These are phyloP conservation scores for Tipula unca DNA, from an alignment of 2,888 invertebrate genomes.

Conservation along the genomic window DNA sequence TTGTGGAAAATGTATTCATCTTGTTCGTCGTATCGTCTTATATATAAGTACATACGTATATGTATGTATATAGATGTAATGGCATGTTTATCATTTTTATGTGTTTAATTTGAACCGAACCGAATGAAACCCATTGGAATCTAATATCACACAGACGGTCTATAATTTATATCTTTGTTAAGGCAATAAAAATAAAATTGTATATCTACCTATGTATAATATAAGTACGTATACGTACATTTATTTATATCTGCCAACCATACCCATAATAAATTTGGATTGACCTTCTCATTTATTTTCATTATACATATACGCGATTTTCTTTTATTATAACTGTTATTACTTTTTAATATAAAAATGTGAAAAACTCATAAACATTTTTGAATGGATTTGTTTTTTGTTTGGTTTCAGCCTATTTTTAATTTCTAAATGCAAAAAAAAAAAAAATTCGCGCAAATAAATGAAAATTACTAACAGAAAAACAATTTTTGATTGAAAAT, in stretches of 20 bases:
- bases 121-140: neutral
- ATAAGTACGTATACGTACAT: too few species aligned
- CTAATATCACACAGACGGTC: neutral
- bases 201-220: neutral
- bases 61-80: neutral
- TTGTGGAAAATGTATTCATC: neutral
- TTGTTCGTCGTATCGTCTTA: neutral
- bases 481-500: neutral
- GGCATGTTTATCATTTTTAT: neutral
- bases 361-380: neutral
- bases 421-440: neutral
- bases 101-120: neutral
- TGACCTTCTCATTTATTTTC: neutral
- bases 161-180: neutral
- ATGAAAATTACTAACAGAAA: neutral
- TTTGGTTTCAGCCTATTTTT: neutral
- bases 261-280: neutral
- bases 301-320: neutral
- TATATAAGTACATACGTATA: neutral
- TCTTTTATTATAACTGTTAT: neutral
- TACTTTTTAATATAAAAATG: neutral
- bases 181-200: neutral
- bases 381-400: neutral
- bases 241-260: too few species aligned
- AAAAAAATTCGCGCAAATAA: neutral